Conservation (phyloP, 2,888 invertebrate genomes). For the Heliconius aoede region DNA sequence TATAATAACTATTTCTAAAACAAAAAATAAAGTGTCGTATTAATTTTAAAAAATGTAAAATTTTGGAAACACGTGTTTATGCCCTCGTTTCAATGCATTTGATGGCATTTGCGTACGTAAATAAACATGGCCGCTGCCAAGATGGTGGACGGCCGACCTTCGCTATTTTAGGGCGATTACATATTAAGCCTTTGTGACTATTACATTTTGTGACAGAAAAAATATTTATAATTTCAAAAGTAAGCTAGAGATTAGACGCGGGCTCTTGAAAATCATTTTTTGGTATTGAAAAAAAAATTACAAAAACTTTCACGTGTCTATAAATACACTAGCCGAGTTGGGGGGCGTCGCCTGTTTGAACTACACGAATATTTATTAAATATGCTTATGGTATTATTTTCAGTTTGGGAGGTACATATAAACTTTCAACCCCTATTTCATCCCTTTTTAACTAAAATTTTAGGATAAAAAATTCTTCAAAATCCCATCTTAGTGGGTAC, state of each 20-base stretch:
- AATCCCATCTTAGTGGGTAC: too few relatives aligned
- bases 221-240: constrained; percentile 5
- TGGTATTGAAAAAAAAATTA: background rate
- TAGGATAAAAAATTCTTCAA: too few relatives aligned
- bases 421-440: too few relatives aligned
- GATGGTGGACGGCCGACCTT: constrained; percentile 79
- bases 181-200: constrained; percentile 49
- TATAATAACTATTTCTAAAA: too few relatives aligned
- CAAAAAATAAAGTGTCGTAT: background rate
- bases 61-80: constrained; percentile 47
- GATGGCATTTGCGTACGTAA: constrained; percentile 79
- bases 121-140: constrained; percentile 80
- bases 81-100: constrained; percentile 63
- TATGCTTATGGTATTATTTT: too few relatives aligned
- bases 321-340: too few relatives aligned
- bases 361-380: too few relatives aligned
- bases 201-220: constrained; percentile 32
- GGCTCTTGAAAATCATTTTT: background rate
- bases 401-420: too few relatives aligned
- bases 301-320: too few relatives aligned
- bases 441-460: too few relatives aligned
- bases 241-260: background rate
- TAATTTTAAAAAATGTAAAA: constrained; percentile 24
- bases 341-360: too few relatives aligned
- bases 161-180: constrained; percentile 74